Evolutionary conservation across 2,888 invertebrate genomes (phyloP).

Genomic region (Odontomyia ornata): DNA sequence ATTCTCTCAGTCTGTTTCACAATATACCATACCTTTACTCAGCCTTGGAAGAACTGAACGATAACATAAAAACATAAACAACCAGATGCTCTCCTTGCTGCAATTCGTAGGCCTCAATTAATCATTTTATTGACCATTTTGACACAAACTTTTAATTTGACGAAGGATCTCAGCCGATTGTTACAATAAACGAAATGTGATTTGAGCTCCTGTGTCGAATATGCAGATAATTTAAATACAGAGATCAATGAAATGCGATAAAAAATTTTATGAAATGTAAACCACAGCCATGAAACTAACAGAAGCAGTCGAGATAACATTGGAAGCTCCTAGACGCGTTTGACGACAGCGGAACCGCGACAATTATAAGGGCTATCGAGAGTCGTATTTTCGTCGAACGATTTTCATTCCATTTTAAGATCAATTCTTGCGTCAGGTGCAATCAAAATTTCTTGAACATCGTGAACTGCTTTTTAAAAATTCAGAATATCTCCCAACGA

Average conservation of each 20-base stretch:
- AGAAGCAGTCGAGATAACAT: not conserved
- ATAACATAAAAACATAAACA: not conserved
- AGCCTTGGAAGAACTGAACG: too few species aligned
- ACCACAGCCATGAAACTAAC: not conserved
- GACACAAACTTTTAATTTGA: not conserved
- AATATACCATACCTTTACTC: not conserved
- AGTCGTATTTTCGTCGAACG: not conserved
- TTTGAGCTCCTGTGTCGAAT: not conserved
- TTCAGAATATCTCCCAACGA: too few species aligned
- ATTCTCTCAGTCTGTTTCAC: not conserved
- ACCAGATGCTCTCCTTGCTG: not conserved
- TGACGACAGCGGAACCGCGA: too few species aligned
- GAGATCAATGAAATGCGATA: not conserved
- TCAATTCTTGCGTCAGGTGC: too few species aligned
- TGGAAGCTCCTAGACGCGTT: not conserved
- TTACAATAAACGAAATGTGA: too few species aligned
- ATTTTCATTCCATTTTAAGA: too few species aligned
- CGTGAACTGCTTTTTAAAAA: too few species aligned
- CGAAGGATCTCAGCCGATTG: not conserved
- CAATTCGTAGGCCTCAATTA: too few species aligned
- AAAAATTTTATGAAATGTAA: not conserved
- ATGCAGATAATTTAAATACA: not conserved
- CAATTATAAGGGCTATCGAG: not conserved
- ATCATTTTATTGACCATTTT: too few species aligned
- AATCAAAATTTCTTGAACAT: too few species aligned